These are phyloP conservation scores for Eurois occulta DNA, from an alignment of 2,888 invertebrate genomes.

Conservation along the genomic window DNA sequence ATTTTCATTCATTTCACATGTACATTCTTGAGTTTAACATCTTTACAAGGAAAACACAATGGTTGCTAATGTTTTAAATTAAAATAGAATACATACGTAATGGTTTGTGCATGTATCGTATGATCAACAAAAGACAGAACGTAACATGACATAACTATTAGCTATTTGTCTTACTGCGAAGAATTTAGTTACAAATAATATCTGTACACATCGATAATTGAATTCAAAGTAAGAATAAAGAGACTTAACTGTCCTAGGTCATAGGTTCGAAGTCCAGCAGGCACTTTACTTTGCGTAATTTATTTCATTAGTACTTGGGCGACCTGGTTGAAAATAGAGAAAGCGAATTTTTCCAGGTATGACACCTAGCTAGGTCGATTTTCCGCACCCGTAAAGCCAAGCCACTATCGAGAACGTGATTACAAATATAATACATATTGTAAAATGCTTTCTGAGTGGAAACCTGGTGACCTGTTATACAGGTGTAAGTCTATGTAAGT, in stretches of 20 bases:
- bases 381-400: background rate
- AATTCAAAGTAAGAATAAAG: background rate
- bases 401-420: background rate
- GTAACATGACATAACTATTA: slow-evolving; percentile 2
- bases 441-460: no score
- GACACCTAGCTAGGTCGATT: background rate
- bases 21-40: background rate
- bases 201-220: background rate
- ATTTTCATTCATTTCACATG: background rate
- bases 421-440: background rate
- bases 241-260: background rate
- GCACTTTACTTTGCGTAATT: background rate
- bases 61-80: slow-evolving; percentile 13
- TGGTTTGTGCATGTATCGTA: slow-evolving; percentile 16
- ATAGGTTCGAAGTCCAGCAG: background rate
- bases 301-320: background rate
- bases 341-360: background rate
- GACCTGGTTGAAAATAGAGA: background rate
- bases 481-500: no score
- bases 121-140: slow-evolving; percentile 26
- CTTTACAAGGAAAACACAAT: slow-evolving; percentile 12
- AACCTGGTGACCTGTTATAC: no score
- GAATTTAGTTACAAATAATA: background rate
- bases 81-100: slow-evolving; percentile 18
- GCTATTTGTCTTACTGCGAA: background rate